phyloP scores from a whole-genome alignment of 1,140 invertebrate species.

The Papilio helenus region DNA sequence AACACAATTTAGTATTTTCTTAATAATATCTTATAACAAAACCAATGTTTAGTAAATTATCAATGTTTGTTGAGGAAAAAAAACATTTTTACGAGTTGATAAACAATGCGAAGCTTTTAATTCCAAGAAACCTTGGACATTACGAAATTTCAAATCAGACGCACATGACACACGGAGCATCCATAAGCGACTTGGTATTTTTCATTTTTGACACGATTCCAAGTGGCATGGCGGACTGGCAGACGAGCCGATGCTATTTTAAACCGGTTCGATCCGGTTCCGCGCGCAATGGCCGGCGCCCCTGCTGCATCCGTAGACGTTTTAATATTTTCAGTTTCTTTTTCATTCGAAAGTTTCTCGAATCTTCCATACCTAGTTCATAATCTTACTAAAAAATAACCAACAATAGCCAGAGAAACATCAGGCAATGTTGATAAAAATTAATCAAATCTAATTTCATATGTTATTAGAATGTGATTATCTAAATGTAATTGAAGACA shows the following conservation, averaged over 20 bases:
- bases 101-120: background rate
- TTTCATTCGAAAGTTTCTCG: constrained; percentile 17
- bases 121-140: background rate
- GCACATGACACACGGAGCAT: background rate
- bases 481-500: too few species aligned
- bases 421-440: background rate
- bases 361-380: background rate
- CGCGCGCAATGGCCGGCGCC: background rate
- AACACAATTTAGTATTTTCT: too few species aligned
- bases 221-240: background rate
- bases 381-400: too few species aligned
- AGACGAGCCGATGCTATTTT: constrained; percentile 43
- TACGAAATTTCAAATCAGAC: constrained; percentile 1
- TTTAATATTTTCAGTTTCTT: constrained; percentile 23
- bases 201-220: constrained; percentile 34
- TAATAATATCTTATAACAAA: too few species aligned
- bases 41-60: too few species aligned
- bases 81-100: background rate
- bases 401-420: too few species aligned
- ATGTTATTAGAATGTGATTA: background rate
- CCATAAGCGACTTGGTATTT: constrained; percentile 15
- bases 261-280: constrained; percentile 48
- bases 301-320: background rate
- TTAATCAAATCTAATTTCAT: background rate
- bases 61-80: too few species aligned